Evolutionary conservation across 2,797 vertebrate genomes (phyloP).

Genomic region (Microcaecilia unicolor): DNA sequence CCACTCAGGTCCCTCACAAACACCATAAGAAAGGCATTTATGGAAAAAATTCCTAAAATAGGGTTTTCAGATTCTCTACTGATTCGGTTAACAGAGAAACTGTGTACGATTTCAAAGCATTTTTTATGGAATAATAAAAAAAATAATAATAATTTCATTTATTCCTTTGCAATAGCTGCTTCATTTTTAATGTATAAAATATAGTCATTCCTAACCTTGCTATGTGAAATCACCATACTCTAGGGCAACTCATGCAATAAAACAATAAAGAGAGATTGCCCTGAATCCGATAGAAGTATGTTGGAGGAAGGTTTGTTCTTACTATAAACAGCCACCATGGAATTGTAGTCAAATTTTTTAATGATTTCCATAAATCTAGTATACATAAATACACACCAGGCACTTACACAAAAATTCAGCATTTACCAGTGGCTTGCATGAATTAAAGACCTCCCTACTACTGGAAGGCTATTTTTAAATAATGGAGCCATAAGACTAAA

Average conservation of each 20-base stretch:
- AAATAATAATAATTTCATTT: neutral
- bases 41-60: too few relatives aligned
- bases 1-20: too few relatives aligned
- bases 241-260: conserved; percentile 11
- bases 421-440: conserved; percentile 15
- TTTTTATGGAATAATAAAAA: neutral
- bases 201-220: neutral
- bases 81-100: too few relatives aligned
- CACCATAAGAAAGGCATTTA: too few relatives aligned
- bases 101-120: too few relatives aligned
- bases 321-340: conserved; percentile 20
- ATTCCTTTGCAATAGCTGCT: conserved; percentile 7
- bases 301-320: conserved; percentile 7
- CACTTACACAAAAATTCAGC: conserved; percentile 13
- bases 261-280: conserved; percentile 12
- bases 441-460: too few relatives aligned
- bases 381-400: conserved; percentile 8
- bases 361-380: conserved; percentile 30
- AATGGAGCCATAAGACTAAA: too few relatives aligned
- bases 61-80: too few relatives aligned
- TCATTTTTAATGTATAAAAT: conserved; percentile 13
- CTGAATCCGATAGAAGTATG: conserved; percentile 7
- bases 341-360: conserved; percentile 30
- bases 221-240: neutral
- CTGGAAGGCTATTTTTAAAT: too few relatives aligned